Evolutionary conservation across 2,888 invertebrate species (phyloP), one percentile per base, ranked within the genome.

Genomic region (Sarcophaga variegata): DNA sequence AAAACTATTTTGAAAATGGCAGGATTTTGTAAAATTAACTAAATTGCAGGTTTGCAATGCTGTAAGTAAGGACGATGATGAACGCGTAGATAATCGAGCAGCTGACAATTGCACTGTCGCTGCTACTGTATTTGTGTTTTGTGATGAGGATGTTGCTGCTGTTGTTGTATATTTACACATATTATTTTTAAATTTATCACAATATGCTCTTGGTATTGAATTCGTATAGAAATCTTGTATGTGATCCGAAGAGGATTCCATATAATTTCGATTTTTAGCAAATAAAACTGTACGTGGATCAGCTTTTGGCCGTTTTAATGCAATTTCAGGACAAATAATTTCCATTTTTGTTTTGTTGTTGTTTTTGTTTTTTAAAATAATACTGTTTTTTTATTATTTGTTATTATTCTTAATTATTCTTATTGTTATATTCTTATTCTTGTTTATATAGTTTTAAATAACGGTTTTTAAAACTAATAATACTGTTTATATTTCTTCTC

Each of bases 241-340:
- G 64, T 84, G 84, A 84, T 87, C 87, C 75, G 84, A 76, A 3
- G 81, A 79, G 14, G 81, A 77, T 82, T 79, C 79, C 47, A 82
- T 60, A 80, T 63, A 84, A 72, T 84, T 76, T 76, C 78, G 37
- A 37, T 37, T 70, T 84, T 80, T 87, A 3, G 71, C 20, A n/a
- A 87, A 80, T 20, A 80, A 22, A 49, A 87, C 87, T 3, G 87
- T 87, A 76, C 87, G 87, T 60, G 87, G 87, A 84, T 87, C 87
- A 69, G 81, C 75, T 22, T 84, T 87, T 22, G 87, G 87, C 71
- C 72, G 84, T 22, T 84, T 87, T 67, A 87, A 76, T 63, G 87
- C 87, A 79, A 87, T 87, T 75, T 87, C 84, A 49, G 87, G 84
- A 69, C 79, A 78, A 76, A 71, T 59, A 54, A 70, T 54, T 69